Base-by-base conservation (phyloP, 2,888 invertebrate genomes). In the Aspidiotus rigidus region DNA sequence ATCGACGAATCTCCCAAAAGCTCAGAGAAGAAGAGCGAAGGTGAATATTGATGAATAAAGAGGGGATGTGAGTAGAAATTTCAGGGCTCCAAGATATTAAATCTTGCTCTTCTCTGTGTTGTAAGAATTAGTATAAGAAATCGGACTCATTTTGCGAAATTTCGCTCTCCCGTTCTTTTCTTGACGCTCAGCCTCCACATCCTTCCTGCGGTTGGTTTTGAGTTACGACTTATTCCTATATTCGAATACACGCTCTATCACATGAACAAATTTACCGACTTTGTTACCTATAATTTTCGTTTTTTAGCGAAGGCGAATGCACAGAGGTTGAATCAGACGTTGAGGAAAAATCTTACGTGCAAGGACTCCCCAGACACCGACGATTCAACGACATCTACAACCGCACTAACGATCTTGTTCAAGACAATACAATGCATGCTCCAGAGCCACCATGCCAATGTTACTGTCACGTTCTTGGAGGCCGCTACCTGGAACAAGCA, bases 1-100 rank as follows among this genome's bases (percentile, higher is more conserved):
- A 84, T 74, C 83, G 88, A 64, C 85, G 87, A 72, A 77, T 92
- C 28, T 80, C 93, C 72, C 85, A 86, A 72, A 83, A 84, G 72
- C 80, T 92, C 62, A 83, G 86, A 72, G 84, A 86, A 69, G 81
- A 82, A 71, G 85, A 86, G 74, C 85, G 86, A 80, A 76, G 81
- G 82, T 79, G 69, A 69, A 28, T 28, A 28, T 5, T 28, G 1
- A 1, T 28, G 28, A 28, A 28, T 28, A 28, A 3, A 28, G 28
- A 3, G 28, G n/a, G 28, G 28, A 28, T 28, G 1, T 5, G 28
- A 28, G 28, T 28, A 28, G 5, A 3, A 5, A 28, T 1, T 28
- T 28, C 28, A 28, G 5, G 28, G 28, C 28, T 28, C 2, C 5
- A 28, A 28, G 5, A 1, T 28, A 28, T 3, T 28, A 28, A 28